Conservation (phyloP, 2,113 vertebrate species). For the Rhombomys opimus region DNA sequence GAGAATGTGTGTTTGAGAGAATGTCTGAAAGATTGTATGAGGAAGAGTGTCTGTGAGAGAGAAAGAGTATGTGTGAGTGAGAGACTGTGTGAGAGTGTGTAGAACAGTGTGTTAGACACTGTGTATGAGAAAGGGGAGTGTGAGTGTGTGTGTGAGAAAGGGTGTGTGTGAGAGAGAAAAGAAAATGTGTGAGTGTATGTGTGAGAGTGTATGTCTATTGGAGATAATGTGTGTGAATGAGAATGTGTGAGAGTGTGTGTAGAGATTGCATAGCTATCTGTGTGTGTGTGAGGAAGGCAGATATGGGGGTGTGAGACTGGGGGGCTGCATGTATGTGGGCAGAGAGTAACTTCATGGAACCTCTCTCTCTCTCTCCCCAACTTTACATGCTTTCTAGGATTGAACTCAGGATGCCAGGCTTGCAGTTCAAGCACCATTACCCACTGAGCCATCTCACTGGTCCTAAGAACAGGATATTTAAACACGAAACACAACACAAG, state of each 20-base stretch:
- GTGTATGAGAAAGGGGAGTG: too few species aligned
- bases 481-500: not conserved
- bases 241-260: too few species aligned
- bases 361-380: too few species aligned
- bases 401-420: not conserved
- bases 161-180: too few species aligned
- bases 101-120: not conserved
- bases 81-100: not conserved
- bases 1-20: not conserved
- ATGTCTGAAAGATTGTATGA: not conserved
- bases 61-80: not conserved
- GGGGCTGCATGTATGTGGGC: not conserved
- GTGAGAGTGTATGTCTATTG: too few species aligned
- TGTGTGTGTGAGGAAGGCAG: too few species aligned
- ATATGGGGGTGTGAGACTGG: not conserved
- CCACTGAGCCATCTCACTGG: too few species aligned
- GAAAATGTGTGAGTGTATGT: too few species aligned
- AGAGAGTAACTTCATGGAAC: not conserved
- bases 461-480: not conserved
- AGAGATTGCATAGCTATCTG: not conserved
- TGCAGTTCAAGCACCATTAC: not conserved
- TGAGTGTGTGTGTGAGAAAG: not conserved
- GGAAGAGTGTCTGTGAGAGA: not conserved
- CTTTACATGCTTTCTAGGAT: not conserved
- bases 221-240: too few species aligned